Evolutionary conservation across 2,113 vertebrate genomes (phyloP), one percentile per base, ranked within the genome.

Genomic region (Anas platyrhynchos): DNA sequence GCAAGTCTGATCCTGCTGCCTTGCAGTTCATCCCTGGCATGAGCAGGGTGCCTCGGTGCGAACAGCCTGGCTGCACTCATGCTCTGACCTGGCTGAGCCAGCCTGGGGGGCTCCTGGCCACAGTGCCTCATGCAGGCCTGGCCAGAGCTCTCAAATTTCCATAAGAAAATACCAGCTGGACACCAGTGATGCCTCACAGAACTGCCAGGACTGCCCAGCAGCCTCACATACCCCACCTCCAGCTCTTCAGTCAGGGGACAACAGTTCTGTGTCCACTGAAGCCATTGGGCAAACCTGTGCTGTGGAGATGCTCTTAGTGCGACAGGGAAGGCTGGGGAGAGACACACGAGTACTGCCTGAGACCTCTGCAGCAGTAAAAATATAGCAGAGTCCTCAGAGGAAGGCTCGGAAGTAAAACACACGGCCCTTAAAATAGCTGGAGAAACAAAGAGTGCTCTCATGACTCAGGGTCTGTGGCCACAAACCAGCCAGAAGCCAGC

Each of bases 31-130:
- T 73, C 16, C 22, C 43, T 72, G n/a, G 46, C 0, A 0, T 0
- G 1, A 34, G 22, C 17, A 59, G 5, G 4, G 3, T 50, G 55
- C 34, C 36, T 0, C 0, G 34, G 38, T 48, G 16, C 73, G 36
- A 38, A 89, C 58, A 92, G 41, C 41, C 58, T 72, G 50, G 32
- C 7, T 4, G 13, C 58, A 75, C 9, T 27, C 36, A 27, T 0
- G 1, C 36, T 54, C 34, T n/a, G n/a, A 23, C 27, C 31, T 55
- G 23, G 6, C 54, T 52, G 34, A 11, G 34, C 44, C 48, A 82
- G 62, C 59, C 58, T 62, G 34, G 17, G 21, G 26, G 32, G 22
- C 58, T 89, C 23, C 50, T 62, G 58, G 58, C 10, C 74, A n/a
- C 41, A 44, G 16, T 26, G 17, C 34, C 38, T 32, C 5, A 6